Evolutionary conservation across 2,113 vertebrate genomes (phyloP), one percentile per base, ranked within the genome.

Genomic region (Xiphias gladius): DNA sequence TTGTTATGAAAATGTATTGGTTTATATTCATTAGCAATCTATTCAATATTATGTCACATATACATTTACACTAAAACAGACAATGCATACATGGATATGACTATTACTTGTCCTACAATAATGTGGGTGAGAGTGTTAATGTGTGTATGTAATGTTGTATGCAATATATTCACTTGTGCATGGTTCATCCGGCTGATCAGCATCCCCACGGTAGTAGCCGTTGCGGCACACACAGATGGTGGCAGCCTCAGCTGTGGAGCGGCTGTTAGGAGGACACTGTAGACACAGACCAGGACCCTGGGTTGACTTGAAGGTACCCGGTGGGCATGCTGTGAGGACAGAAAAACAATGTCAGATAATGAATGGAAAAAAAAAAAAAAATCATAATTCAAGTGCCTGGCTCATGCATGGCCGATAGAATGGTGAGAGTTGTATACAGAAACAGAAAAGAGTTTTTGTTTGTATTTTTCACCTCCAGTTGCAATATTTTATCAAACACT

Each of bases 301-400:
- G 88, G 94, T 98, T 46, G 98, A 97, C 89, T 99, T 99, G 95
- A 99, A 99, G 0, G 96, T 99, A 73, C 97, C 98, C 0, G 95
- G 96, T 3, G 98, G 97, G 83, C 98, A 99, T 24, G 98, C 98
- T 99, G 95, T 3, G 88, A 90, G 28, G 79, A 73, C 13, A 85
- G 48, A 80, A 55, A 70, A 35, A 73, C 22, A 77, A 65, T 8
- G 61, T 68, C 39, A 85, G 70, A 46, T 37, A 67, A 61, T 32
- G 39, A 61, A 73, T 16, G 0, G 11, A 35, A 7, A 46, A 37
- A 19, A 28, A 55, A 61, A 26, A 69, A 41, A 46, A 39, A 46
- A 73, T 8, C 16, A 65, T 3, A 3, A 37, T 32, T 11, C 16
- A 57, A 66, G 32, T 55, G 43, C 22, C 3, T 4, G 3, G 32